Evolutionary conservation across 2,113 vertebrate genomes (phyloP).

Genomic region (Epinephelus moara): DNA sequence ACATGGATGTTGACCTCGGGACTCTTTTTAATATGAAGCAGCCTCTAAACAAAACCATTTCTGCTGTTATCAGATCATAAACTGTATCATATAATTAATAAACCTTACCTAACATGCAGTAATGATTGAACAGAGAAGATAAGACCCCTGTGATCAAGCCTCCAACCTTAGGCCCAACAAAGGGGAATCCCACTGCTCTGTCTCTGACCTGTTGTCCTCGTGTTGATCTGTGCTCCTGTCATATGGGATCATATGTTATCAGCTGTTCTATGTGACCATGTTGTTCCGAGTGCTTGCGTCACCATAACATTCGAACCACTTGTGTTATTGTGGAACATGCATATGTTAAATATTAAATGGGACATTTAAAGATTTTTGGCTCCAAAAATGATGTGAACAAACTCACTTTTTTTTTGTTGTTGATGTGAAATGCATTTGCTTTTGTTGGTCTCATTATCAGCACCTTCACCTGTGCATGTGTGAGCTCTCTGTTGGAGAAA

Average conservation of each 20-base stretch:
- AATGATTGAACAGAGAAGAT: slow-evolving; percentile 24
- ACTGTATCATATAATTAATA: background rate
- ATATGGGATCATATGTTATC: slow-evolving; percentile 26
- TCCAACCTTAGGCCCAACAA: background rate
- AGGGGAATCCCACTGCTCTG: slow-evolving; percentile 22
- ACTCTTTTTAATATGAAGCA: slow-evolving; percentile 2
- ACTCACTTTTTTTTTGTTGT: background rate
- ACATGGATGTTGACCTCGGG: slow-evolving; percentile 42
- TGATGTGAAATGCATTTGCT: slow-evolving; percentile 10
- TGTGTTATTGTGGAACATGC: slow-evolving; percentile 29
- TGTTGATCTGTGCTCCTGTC: slow-evolving; percentile 39
- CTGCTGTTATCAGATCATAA: slow-evolving; percentile 9
- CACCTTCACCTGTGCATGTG: slow-evolving; percentile 26
- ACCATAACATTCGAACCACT: slow-evolving; percentile 24
- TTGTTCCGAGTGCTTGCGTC: slow-evolving; percentile 18
- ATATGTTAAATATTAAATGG: slow-evolving; percentile 10
- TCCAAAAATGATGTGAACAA: slow-evolving; percentile 3
- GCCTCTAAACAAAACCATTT: background rate
- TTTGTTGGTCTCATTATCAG: background rate
- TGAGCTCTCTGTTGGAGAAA: slow-evolving; percentile 20
- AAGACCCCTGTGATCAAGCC: slow-evolving; percentile 1
- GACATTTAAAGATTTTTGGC: background rate
- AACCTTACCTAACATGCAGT: background rate
- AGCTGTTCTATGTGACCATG: slow-evolving; percentile 32
- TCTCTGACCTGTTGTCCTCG: slow-evolving; percentile 22